Evolutionary conservation across 2,113 vertebrate species (phyloP).

Genomic region (Hypocryptadius cinnamomeus): DNA sequence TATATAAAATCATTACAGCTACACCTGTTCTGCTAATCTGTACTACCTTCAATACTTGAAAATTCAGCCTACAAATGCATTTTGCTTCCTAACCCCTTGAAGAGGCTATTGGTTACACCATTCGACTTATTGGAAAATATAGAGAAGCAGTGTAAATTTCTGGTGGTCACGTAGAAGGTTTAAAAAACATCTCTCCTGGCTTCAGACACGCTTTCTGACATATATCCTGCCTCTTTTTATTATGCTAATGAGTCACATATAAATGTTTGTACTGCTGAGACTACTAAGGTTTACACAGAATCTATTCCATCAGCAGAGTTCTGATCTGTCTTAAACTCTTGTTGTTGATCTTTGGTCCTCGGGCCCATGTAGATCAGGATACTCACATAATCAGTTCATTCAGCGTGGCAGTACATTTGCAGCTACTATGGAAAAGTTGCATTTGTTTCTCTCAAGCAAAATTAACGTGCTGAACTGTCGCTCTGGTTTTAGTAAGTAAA

Average conservation of each 20-base stretch:
- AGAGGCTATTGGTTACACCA: not conserved
- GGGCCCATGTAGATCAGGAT: not conserved
- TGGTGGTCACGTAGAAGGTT: not conserved
- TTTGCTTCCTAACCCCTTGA: not conserved
- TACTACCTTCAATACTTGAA: not conserved
- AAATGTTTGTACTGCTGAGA: not conserved
- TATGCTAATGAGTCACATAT: not conserved
- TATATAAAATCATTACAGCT: not conserved
- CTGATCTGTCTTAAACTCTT: not conserved
- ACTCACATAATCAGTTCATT: not conserved
- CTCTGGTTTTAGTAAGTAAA: not conserved
- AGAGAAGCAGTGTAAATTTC: not conserved
- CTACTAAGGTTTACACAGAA: not conserved
- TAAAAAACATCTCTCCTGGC: not conserved
- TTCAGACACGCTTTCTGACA: not conserved
- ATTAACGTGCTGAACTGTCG: not conserved
- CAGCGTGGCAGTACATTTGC: not conserved
- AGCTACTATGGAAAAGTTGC: not conserved
- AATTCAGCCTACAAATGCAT: not conserved
- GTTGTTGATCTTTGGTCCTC: not conserved
- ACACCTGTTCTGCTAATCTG: not conserved
- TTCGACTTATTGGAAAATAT: not conserved
- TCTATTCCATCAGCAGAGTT: not conserved
- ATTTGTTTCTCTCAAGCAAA: not conserved
- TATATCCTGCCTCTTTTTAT: not conserved